Conservation (phyloP, 2,888 invertebrate genomes). For the Abscondita cerata region DNA sequence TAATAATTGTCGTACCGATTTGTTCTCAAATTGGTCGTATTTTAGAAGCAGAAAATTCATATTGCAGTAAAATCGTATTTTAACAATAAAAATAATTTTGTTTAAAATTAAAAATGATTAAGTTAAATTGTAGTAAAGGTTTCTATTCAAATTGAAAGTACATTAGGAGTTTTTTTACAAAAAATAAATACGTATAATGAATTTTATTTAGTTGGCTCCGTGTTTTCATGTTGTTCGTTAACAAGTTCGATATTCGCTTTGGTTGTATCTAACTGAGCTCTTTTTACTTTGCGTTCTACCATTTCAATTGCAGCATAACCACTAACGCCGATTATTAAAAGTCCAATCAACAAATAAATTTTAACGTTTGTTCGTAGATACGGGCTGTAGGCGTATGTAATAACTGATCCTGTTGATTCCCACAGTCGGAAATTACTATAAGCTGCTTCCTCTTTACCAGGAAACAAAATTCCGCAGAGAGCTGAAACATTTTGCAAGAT, state of each 20-base stretch:
- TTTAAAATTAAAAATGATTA: too few relatives aligned
- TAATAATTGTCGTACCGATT: too few relatives aligned
- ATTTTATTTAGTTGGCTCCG: not conserved
- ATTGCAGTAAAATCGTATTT: too few relatives aligned
- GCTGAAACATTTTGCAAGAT: constrained; percentile 61
- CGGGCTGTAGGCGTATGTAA: constrained; percentile 82
- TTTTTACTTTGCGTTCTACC: constrained; percentile 58
- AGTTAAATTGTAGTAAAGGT: too few relatives aligned
- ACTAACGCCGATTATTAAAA: constrained; percentile 74
- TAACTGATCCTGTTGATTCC: constrained; percentile 90
- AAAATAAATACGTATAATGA: too few relatives aligned
- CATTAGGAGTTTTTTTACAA: too few relatives aligned
- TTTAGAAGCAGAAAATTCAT: too few relatives aligned
- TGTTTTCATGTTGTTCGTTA: constrained; percentile 42
- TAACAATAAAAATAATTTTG: too few relatives aligned
- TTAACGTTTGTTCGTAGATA: constrained; percentile 78
- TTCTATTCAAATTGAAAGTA: too few relatives aligned
- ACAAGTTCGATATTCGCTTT: constrained; percentile 38
- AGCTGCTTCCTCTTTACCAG: constrained; percentile 85
- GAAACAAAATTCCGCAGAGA: constrained; percentile 85
- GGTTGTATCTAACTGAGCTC: constrained; percentile 54
- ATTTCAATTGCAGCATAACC: constrained; percentile 77
- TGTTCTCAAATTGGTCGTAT: too few relatives aligned
- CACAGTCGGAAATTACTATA: constrained; percentile 93
- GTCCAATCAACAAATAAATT: constrained; percentile 70